A percentile compares a stretch with the other conserved stretches of the same genome.
These are phyloP conservation scores for Semotilus atromaculatus DNA, from an alignment of 2,797 vertebrate species.

Conservation along the genomic window DNA sequence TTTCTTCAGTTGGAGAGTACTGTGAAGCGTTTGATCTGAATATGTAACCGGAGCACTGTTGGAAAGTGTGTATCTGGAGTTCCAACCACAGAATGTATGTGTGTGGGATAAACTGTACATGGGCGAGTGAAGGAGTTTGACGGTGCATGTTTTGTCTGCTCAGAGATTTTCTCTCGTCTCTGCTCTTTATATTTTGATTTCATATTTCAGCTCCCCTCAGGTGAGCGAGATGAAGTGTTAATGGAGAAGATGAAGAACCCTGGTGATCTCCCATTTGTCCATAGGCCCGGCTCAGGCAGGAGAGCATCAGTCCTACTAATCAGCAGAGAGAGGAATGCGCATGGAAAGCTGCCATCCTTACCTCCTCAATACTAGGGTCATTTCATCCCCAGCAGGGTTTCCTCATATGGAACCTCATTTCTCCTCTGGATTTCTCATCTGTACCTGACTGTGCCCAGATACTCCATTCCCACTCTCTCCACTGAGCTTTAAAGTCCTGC, in stretches of 20 bases:
- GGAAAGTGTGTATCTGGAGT: constrained; percentile 30
- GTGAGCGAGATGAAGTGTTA: constrained; percentile 65
- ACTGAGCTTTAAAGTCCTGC: constrained; percentile 49
- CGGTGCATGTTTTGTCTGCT: constrained; percentile 28
- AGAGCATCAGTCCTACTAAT: constrained; percentile 64
- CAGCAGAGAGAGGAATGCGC: constrained; percentile 65
- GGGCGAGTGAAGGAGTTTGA: constrained; percentile 22
- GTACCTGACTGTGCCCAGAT: constrained; percentile 37
- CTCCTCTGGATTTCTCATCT: constrained; percentile 63
- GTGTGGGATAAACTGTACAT: constrained; percentile 30
- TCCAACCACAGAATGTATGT: constrained; percentile 19
- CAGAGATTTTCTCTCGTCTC: constrained; percentile 47
- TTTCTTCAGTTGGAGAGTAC: constrained; percentile 47
- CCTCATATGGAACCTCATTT: constrained; percentile 66
- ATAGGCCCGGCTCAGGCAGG: constrained; percentile 54
- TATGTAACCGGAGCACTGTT: constrained; percentile 51
- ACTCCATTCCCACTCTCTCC: constrained; percentile 26
- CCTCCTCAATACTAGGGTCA: constrained; percentile 68
- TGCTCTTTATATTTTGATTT: constrained; percentile 61
- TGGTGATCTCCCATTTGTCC: constrained; percentile 67
- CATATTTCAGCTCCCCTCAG: constrained; percentile 60
- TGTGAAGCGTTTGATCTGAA: constrained; percentile 58
- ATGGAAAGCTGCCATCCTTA: constrained; percentile 63
- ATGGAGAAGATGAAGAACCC: constrained; percentile 65
- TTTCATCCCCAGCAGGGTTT: constrained; percentile 72